Evolutionary conservation across 2,797 vertebrate species (phyloP).

Genomic region (Lepus townsendii): DNA sequence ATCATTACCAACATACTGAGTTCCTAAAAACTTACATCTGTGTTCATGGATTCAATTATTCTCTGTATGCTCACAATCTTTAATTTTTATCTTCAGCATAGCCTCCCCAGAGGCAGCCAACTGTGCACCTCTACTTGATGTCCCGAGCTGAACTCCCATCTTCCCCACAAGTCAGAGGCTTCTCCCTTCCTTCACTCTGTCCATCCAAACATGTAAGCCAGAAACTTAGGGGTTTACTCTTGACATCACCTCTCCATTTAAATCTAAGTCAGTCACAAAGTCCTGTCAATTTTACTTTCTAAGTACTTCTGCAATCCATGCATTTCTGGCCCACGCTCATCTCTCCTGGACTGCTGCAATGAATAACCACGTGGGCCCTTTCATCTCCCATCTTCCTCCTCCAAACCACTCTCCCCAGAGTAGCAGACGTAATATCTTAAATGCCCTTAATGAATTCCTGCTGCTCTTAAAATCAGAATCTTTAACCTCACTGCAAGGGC

Average conservation of each 20-base stretch:
- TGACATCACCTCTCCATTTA: conserved; percentile 2
- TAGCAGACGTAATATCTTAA: neutral
- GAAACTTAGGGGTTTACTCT: neutral
- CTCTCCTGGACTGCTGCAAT: neutral
- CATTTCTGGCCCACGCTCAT: too few species aligned
- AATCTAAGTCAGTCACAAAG: neutral
- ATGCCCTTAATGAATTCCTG: neutral
- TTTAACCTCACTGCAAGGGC: neutral
- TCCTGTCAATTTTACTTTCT: neutral
- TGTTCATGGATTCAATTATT: neutral
- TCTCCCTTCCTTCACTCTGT: neutral
- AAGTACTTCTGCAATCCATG: neutral
- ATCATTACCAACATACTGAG: neutral
- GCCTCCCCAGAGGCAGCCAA: neutral
- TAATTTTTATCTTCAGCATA: neutral
- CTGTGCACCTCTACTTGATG: neutral
- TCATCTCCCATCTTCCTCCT: neutral
- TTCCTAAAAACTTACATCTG: conserved; percentile 48
- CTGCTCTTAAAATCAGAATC: conserved; percentile 8
- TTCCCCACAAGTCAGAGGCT: neutral
- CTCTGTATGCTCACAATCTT: neutral
- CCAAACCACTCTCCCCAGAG: neutral
- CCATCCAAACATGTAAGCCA: neutral
- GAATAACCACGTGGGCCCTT: neutral
- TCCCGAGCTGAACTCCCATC: neutral